Percentiles rank a stretch among this genome's conserved stretches.
phyloP scores from a whole-genome alignment of 2,888 invertebrate species.

The Megastigmus dorsalis region DNA sequence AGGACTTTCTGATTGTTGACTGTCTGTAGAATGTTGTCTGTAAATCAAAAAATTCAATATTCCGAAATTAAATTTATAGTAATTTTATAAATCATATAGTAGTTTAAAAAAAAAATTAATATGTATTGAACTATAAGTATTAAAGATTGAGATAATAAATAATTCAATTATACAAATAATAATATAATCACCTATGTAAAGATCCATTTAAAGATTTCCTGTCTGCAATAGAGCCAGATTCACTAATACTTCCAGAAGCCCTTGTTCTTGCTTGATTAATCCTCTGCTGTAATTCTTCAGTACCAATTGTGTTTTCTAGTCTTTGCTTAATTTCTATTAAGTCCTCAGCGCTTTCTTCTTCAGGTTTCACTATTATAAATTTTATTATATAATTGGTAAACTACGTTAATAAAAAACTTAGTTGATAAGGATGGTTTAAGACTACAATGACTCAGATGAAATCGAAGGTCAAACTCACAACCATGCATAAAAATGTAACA shows the following conservation, averaged over 20 bases:
- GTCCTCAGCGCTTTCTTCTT: slow-evolving; percentile 74
- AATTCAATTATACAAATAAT: not conserved
- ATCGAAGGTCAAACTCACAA: slow-evolving; percentile 38
- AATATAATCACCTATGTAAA: slow-evolving; percentile 72
- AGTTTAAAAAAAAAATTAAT: not conserved
- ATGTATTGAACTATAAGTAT: no score
- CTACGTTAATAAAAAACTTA: not conserved
- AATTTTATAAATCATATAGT: no score
- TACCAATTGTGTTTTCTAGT: slow-evolving; percentile 81
- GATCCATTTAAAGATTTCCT: slow-evolving; percentile 75
- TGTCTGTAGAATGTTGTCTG: slow-evolving; percentile 72
- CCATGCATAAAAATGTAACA: slow-evolving; percentile 37
- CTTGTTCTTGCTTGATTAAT: slow-evolving; percentile 81
- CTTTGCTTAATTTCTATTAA: slow-evolving; percentile 85
- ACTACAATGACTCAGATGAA: slow-evolving; percentile 22
- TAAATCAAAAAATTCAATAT: no score
- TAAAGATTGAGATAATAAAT: slow-evolving; percentile 21
- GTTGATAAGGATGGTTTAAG: not conserved
- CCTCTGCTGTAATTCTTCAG: slow-evolving; percentile 82
- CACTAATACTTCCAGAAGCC: slow-evolving; percentile 83
- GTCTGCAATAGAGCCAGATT: slow-evolving; percentile 77
- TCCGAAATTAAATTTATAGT: no score
- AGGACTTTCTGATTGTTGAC: slow-evolving; percentile 69
- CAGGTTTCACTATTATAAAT: slow-evolving; percentile 67
- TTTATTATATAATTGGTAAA: slow-evolving; percentile 19